Evolutionary conservation across 2,113 vertebrate genomes (phyloP).

Genomic region (Podarcis muralis): DNA sequence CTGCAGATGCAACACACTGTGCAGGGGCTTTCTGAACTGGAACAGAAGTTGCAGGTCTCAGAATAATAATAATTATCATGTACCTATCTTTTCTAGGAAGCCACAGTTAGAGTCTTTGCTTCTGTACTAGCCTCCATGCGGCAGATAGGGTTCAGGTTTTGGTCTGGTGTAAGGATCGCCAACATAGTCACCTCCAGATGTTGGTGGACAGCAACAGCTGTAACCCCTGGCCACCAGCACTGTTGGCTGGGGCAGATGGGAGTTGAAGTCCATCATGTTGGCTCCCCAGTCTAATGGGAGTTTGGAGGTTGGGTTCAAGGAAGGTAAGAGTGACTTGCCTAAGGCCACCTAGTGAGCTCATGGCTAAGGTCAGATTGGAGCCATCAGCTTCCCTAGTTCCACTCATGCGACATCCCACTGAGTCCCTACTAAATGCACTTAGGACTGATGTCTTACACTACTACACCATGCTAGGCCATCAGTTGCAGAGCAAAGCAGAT

Average conservation of each 20-base stretch:
- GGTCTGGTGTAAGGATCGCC: background rate
- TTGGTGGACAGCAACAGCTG: background rate
- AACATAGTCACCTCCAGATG: background rate
- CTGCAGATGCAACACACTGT: slow-evolving; percentile 1
- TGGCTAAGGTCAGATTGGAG: background rate
- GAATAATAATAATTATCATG: background rate
- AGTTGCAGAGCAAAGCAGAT: background rate
- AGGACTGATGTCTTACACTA: no score
- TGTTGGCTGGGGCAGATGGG: no score
- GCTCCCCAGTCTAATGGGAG: no score
- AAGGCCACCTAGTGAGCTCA: background rate
- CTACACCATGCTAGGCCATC: background rate
- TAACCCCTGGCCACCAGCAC: no score
- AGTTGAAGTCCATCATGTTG: no score
- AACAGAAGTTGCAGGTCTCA: background rate
- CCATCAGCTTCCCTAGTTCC: background rate
- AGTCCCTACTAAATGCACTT: background rate
- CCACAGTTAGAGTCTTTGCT: slow-evolving; percentile 12
- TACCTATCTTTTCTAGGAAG: background rate
- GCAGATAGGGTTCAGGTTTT: background rate
- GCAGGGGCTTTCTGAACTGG: background rate
- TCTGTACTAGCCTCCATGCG: slow-evolving; percentile 23
- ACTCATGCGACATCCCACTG: background rate
- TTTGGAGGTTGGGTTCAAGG: background rate
- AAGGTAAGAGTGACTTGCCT: background rate